A percentile compares a stretch with the other conserved stretches of the same genome.
Conservation (phyloP, 2,113 vertebrate species). For the Hystrix cristata region DNA sequence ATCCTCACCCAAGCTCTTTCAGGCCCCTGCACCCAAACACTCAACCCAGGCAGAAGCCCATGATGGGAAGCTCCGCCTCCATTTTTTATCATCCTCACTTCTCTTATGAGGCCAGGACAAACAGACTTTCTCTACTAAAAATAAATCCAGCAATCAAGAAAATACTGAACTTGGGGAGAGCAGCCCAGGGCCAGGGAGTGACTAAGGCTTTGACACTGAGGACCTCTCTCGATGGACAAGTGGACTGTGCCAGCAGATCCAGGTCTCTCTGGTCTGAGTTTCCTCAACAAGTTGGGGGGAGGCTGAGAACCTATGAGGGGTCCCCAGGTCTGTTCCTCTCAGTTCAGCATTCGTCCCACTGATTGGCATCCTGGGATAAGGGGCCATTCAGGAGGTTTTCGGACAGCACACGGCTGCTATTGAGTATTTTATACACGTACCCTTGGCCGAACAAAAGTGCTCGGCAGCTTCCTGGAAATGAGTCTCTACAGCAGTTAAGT, state of each 20-base stretch:
- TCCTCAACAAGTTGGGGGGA: not conserved
- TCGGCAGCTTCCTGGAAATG: not conserved
- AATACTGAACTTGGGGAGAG: not conserved
- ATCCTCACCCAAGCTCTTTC: not conserved
- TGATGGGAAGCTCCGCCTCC: not conserved
- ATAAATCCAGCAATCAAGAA: not conserved
- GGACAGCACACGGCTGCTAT: not conserved
- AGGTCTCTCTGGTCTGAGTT: not conserved
- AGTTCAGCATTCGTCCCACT: no score
- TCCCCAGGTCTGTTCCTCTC: not conserved
- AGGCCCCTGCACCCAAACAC: not conserved
- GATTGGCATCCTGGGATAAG: not conserved
- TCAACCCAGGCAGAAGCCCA: fast-evolving
- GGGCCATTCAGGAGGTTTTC: not conserved
- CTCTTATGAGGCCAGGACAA: fast-evolving
- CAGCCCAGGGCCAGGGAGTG: fast-evolving
- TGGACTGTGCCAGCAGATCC: fast-evolving
- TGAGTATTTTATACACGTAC: not conserved
- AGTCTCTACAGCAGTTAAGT: not conserved
- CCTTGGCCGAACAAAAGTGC: not conserved
- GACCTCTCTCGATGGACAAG: not conserved
- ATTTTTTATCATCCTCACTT: not conserved
- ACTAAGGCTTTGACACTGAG: fast-evolving
- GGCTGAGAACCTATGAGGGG: not conserved
- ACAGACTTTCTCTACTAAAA: not conserved